Base-by-base conservation (phyloP, 1,140 invertebrate species). In the Oreohelix idahoensis region DNA sequence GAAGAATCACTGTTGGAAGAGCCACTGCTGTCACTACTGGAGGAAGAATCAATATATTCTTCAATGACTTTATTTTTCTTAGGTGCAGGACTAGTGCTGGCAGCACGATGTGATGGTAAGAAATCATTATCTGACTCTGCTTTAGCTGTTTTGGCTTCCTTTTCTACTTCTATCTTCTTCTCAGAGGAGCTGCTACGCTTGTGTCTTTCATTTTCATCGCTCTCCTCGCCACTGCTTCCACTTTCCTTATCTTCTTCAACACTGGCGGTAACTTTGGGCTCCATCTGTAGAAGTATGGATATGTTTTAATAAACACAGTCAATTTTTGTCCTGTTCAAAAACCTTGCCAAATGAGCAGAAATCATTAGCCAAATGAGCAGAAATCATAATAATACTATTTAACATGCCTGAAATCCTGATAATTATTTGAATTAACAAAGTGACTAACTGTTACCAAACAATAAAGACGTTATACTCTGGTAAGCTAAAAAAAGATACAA, bases 1-100 rank as follows among this genome's bases (percentile, higher is more conserved):
- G 80, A 82, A 26, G 80, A 74, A 36, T 82, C 80, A 74, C 35
- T 42, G 71, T 82, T 82, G 35, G 80, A 82, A 15, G 80, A 82
- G 23, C 73, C 80, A 63, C 80, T 82, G 71, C 70, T 82, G 29
- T 82, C 80, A 74, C 49, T 75, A 45, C 58, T 74, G 36, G 70
- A 74, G 4, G 63, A 71, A 32, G 80, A 82, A 39, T 75, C 71
- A 51, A 63, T 45, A 29, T 74, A 42, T n/a, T 82, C 80, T 42
- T 74, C 80, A 74, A 66, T 75, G 13, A 38, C 71, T 39, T 74
- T 74, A 10, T 36, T 39, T 32, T 39, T 75, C 51, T 75, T 75
- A 17, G 79, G 79, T 32, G 53, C 51, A 20, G 63, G 63, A 35
- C 79, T 80, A 26, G 17, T n/a, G 45, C 51, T 79, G 26, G 58